Evolutionary conservation across 2,888 invertebrate species (phyloP).

Genomic region (Caenorhabditis angaria): DNA sequence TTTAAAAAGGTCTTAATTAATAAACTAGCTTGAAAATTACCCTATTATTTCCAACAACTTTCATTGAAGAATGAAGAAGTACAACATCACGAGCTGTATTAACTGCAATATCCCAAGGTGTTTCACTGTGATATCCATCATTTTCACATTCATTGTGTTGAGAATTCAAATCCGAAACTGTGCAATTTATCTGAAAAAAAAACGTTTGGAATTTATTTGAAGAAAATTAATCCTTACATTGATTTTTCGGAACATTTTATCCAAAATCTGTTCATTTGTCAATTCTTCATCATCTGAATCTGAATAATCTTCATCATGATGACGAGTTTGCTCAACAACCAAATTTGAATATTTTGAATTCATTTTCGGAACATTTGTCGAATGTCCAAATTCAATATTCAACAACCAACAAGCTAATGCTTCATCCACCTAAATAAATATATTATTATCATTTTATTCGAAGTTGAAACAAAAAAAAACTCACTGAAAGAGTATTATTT

Average conservation of each 20-base stretch:
- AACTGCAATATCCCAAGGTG: constrained; percentile 16
- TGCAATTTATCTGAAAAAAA: constrained; percentile 24
- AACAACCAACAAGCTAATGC: constrained; percentile 53
- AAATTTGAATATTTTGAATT: constrained; percentile 13
- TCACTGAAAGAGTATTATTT: background rate
- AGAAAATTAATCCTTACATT: constrained; percentile 18
- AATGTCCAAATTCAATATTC: constrained; percentile 31
- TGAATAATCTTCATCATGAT: background rate
- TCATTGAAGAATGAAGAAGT: constrained; percentile 10
- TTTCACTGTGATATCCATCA: constrained; percentile 16
- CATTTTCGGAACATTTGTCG: constrained; percentile 8
- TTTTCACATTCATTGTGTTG: background rate
- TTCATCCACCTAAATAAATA: constrained; percentile 35
- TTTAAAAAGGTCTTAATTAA: too few species aligned
- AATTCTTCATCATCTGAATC: constrained; percentile 23
- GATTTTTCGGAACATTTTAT: constrained; percentile 28
- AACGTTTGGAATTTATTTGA: background rate
- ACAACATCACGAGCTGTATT: background rate
- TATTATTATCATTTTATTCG: background rate
- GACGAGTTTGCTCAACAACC: constrained; percentile 9
- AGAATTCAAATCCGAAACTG: constrained; percentile 8
- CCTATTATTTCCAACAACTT: background rate
- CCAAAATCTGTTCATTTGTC: constrained; percentile 20
- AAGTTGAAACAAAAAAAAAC: background rate
- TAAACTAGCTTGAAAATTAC: background rate